These are phyloP conservation scores for Clusia tigrina DNA, from an alignment of 2,888 invertebrate species.

Conservation along the genomic window DNA sequence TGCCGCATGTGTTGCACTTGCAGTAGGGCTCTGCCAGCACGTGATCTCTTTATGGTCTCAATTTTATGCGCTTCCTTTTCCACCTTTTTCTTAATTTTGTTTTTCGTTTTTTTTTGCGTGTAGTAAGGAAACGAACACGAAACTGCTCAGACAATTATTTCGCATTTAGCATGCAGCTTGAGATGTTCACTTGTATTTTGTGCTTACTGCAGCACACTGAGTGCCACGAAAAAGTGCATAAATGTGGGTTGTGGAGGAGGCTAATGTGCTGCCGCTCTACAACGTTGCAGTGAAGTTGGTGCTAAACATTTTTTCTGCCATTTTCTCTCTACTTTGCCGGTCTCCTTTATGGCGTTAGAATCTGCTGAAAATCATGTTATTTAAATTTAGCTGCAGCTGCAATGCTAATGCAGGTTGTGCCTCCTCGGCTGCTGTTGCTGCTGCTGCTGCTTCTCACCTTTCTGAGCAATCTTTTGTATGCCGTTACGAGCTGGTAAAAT, in stretches of 20 bases:
- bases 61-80: neutral
- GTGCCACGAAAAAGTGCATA: neutral
- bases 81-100: neutral
- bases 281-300: neutral
- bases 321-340: too few relatives aligned
- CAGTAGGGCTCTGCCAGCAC: too few relatives aligned
- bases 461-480: too few relatives aligned
- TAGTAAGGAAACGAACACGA: neutral
- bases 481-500: too few relatives aligned
- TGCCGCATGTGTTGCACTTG: neutral
- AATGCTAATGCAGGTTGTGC: neutral
- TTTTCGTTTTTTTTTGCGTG: neutral
- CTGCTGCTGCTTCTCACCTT: neutral
- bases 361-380: neutral
- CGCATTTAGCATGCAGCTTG: slow-evolving; percentile 25
- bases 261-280: neutral
- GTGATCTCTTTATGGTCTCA: neutral
- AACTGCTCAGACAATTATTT: slow-evolving; percentile 26
- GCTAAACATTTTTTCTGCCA: neutral
- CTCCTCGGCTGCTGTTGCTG: neutral
- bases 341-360: neutral
- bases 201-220: neutral
- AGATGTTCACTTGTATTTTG: neutral
- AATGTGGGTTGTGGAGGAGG: neutral
- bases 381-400: neutral